Conservation (phyloP, 1,140 invertebrate genomes). For the Drosophila kurseongensis region DNA sequence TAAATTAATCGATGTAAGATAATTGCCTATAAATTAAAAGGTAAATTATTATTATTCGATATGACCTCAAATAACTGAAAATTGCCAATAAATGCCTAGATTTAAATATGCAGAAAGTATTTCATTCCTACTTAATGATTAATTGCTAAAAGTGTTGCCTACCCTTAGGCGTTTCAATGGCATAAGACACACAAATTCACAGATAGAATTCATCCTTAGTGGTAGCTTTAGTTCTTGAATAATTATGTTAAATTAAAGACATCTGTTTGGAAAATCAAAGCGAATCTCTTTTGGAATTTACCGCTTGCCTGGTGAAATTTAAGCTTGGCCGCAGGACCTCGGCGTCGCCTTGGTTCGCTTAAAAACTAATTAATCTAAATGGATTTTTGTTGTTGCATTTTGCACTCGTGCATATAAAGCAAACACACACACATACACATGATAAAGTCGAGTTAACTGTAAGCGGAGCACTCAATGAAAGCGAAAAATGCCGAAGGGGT, state of each 20-base stretch:
- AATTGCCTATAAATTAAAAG: too few relatives aligned
- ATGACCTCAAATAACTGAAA: too few relatives aligned
- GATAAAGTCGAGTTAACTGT: conserved; percentile 69
- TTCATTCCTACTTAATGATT: neutral
- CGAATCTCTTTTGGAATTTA: neutral
- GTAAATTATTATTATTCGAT: too few relatives aligned
- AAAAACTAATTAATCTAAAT: conserved; percentile 83
- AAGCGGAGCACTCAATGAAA: conserved; percentile 78
- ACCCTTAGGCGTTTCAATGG: neutral
- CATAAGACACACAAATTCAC: too few relatives aligned
- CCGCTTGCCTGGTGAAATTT: conserved; percentile 4
- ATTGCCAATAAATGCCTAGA: too few relatives aligned
- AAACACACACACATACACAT: conserved; percentile 20
- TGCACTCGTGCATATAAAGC: conserved; percentile 56
- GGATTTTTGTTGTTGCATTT: conserved; percentile 79
- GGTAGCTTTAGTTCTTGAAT: too few relatives aligned
- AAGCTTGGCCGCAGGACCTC: conserved; percentile 8
- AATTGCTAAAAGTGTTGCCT: neutral
- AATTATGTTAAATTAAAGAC: neutral
- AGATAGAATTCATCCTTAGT: too few relatives aligned
- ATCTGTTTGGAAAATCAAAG: neutral
- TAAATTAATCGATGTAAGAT: too few relatives aligned
- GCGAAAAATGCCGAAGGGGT: conserved; percentile 54
- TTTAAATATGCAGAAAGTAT: neutral
- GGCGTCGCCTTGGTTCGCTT: conserved; percentile 53